phyloP scores from a whole-genome alignment of 1,140 invertebrate genomes.

The Manduca sexta region DNA sequence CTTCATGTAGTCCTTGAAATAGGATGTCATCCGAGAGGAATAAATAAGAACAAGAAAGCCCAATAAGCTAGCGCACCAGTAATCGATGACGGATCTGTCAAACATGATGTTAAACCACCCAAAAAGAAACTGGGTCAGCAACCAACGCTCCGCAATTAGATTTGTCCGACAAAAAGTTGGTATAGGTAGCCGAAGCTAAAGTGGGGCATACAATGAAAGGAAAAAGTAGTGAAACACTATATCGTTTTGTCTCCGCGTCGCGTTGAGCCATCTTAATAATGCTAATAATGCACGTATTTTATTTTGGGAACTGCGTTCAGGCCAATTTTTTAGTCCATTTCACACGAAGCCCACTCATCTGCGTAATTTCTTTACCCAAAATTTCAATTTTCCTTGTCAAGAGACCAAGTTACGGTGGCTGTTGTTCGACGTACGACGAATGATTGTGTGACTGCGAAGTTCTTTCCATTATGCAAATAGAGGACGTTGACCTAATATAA shows the following conservation, averaged over 20 bases:
- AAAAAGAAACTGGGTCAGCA: conserved; percentile 1
- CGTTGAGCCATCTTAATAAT: conserved; percentile 15
- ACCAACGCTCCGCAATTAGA: conserved; percentile 12
- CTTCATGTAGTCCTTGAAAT: too few species aligned
- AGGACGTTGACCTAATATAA: conserved; percentile 15
- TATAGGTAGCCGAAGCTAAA: conserved; percentile 10
- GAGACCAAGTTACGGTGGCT: conserved; percentile 7
- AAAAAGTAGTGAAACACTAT: conserved; percentile 15
- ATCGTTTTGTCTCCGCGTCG: conserved; percentile 8
- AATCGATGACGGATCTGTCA: too few species aligned
- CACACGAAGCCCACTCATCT: background rate
- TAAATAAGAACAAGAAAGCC: too few species aligned
- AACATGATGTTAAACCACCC: background rate
- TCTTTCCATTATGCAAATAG: background rate
- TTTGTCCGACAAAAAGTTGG: background rate
- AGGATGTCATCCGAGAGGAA: too few species aligned
- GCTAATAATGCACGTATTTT: conserved; percentile 16
- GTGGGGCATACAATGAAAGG: conserved; percentile 14
- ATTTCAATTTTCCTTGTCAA: background rate
- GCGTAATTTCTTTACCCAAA: background rate
- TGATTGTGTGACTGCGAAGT: conserved; percentile 7
- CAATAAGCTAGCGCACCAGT: too few species aligned
- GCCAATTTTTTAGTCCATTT: conserved; percentile 14
- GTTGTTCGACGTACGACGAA: background rate
- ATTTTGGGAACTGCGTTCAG: conserved; percentile 12